Evolutionary conservation across 92 coral and sea anemone species (phyloP).

Genomic region (Epizoanthus ramosus): DNA sequence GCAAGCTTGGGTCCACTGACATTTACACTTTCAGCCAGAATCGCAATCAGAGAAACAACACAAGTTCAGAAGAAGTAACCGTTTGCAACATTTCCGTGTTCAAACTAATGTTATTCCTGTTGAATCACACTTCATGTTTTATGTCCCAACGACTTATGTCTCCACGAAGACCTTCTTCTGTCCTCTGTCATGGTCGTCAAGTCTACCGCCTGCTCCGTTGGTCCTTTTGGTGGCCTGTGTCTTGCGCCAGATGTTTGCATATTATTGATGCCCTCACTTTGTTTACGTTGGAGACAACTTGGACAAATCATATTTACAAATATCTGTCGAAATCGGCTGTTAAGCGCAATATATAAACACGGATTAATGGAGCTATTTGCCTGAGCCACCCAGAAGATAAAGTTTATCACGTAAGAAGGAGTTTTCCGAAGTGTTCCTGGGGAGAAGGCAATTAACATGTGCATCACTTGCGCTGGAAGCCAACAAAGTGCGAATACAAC

Average conservation of each 20-base stretch:
- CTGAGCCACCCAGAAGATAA: constrained; percentile 25
- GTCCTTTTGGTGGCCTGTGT: not conserved
- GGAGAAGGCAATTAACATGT: constrained; percentile 7
- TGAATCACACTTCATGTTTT: not conserved
- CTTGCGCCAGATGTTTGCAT: not conserved
- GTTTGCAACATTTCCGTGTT: no score
- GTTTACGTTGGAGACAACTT: not conserved
- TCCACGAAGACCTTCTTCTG: constrained; percentile 4
- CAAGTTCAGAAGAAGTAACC: no score
- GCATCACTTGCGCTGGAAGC: constrained; percentile 39
- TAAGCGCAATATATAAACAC: constrained; percentile 26
- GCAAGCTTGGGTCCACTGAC: no score
- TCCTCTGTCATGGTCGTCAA: not conserved
- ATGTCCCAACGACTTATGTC: not conserved
- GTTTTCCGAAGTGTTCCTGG: not conserved
- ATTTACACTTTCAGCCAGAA: no score
- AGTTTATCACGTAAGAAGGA: not conserved
- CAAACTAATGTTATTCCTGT: no score
- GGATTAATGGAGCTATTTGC: constrained; percentile 41
- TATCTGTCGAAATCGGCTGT: constrained; percentile 8
- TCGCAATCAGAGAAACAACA: no score
- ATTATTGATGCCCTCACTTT: not conserved
- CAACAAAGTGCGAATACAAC: constrained; percentile 33
- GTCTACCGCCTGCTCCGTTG: constrained; percentile 3
- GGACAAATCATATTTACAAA: not conserved